Base-by-base conservation (phyloP, 2,888 invertebrate species). In the Keiferia lycopersicella region DNA sequence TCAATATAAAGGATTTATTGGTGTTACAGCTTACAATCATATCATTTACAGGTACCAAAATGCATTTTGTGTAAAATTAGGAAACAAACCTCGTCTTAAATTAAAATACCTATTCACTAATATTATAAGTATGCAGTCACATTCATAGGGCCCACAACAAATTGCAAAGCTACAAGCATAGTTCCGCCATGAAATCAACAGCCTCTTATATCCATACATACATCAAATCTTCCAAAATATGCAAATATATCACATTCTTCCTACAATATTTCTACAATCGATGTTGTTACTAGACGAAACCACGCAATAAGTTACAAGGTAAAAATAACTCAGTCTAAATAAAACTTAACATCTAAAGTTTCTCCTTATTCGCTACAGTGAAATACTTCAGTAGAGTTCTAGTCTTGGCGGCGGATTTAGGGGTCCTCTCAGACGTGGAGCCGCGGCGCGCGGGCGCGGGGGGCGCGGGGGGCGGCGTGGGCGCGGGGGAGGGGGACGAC, bases 371-470 rank as follows among this genome's bases (percentile, higher is more conserved):
- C 8, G 79, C 67, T 7, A 87, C 78, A 67, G 69, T 83, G 66
- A 91, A 91, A 71, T 91, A 91, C 68, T 82, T 87, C 0, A 88
- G 70, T 64, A 90, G 66, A 2, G 88, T 87, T 70, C 79, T 75
- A 71, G 73, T 73, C 70, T 81, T 84, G 58, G 72, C 79, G 41
- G 1, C 68, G 0, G 75, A 60, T 61, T 81, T 83, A 0, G 83
- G 82, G 1, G 82, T 79, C 68, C 68, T 81, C 4, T 87, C 88
- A 0, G 84, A 73, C 7, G 71, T 67, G 0, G 88, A 86, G 62
- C 70, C 79, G 11, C 88, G 77, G 1, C 84, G 71, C 0, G 72
- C 34, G 2, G 84, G 84, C 0, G 74, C 74, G 66, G 30, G 57
- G 18, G 16, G 48, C n/a, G 18, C 30, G n/a, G 16, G n/a, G 1